A percentile compares a stretch with the other conserved stretches of the same genome.
These are phyloP conservation scores for Bilobella aurantiaca DNA, from an alignment of 1,140 invertebrate genomes.

Conservation along the genomic window DNA sequence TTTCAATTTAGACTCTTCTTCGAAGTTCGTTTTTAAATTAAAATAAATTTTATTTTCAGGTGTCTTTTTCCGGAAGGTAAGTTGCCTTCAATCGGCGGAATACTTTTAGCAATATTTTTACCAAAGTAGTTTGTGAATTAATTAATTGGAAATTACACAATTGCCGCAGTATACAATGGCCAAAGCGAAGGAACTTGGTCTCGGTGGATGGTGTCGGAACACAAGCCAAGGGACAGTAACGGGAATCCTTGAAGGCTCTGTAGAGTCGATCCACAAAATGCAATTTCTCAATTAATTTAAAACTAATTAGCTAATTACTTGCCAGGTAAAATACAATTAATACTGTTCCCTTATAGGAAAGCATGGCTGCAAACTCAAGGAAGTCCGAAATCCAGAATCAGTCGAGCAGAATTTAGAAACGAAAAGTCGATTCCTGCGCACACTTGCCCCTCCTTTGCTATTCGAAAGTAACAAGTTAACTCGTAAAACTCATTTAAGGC, in stretches of 20 bases:
- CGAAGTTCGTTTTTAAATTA: neutral
- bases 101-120: neutral
- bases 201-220: conserved; percentile 68
- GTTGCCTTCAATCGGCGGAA: neutral
- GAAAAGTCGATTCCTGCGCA: conserved; percentile 38
- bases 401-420: conserved; percentile 54
- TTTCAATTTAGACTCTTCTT: too few relatives aligned
- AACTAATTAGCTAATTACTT: too few relatives aligned
- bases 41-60: conserved; percentile 11
- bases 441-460: conserved; percentile 33
- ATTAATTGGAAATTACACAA: neutral
- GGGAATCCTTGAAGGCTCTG: conserved; percentile 56
- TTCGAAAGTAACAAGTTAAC: conserved; percentile 26
- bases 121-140: neutral
- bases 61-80: conserved; percentile 27
- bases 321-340: too few relatives aligned
- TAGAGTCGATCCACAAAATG: conserved; percentile 54
- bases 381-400: conserved; percentile 56
- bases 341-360: conserved; percentile 52
- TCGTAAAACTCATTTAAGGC: too few relatives aligned
- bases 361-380: conserved; percentile 54
- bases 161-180: conserved; percentile 53
- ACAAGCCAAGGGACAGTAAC: conserved; percentile 57
- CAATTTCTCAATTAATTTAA: conserved; percentile 42
- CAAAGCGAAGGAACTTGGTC: conserved; percentile 51